Base-by-base conservation (phyloP, 2,888 invertebrate genomes). In the Heliothis peltigera region DNA sequence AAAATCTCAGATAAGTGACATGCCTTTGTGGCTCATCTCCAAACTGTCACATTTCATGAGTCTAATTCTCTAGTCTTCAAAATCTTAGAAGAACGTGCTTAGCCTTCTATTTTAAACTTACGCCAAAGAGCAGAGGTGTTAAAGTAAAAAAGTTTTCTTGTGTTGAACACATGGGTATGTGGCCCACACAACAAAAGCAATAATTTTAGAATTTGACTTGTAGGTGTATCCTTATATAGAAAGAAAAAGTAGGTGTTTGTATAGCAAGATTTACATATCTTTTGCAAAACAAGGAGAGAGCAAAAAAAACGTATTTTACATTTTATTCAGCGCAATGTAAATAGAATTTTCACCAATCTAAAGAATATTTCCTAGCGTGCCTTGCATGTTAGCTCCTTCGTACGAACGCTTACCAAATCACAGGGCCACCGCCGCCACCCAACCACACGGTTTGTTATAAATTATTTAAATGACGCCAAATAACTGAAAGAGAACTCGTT, bases 391-490 rank as follows among this genome's bases (percentile, higher is more conserved):
- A 32, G 44, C 42, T 51, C 42, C 56, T 63, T 55, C 61, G 43
- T 22, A 80, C 64, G 64, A 66, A 56, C 61, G 52, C 57, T 64
- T 66, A 61, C 55, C 57, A 62, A 71, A 46, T 64, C 52, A 70
- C 44, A 64, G 35, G 44, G 53, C 53, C 58, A 59, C 39, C 39
- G 39, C n/a, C 63, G 58, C 22, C 47, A 28, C 68, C 54, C 57
- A 35, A 57, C 55, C 51, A 56, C 57, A 62, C 72, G 58, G 58
- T 66, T 75, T 58, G 67, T 62, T 84, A 84, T 85, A 85, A 84
- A 87, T 85, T 82, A 84, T 86, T 85, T 80, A 86, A 84, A 83
- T 70, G 75, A 67, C 70, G 75, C 80, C 75, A 84, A 85, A 82
- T 80, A 84, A 79, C 72, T 78, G 73, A 76, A 86, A 86, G 84